A percentile compares a stretch with the other conserved stretches of the same genome.
phyloP scores from a whole-genome alignment of 37 sponge, comb jelly and placozoan species.

The Spongilla lacustris region DNA sequence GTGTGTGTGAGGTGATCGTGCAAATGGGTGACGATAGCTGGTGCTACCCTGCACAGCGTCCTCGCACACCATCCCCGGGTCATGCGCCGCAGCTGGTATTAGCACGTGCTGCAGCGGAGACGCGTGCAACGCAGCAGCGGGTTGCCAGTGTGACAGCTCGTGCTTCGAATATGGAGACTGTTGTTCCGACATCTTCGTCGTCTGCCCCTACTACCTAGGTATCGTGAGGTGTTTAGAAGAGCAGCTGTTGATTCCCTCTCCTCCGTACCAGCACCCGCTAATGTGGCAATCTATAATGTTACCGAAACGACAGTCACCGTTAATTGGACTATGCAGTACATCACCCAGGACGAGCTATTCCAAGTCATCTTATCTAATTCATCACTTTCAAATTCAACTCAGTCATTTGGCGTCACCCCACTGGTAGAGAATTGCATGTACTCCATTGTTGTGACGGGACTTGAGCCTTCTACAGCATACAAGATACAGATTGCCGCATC shows the following conservation, averaged over 20 bases:
- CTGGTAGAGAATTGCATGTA: neutral
- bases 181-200: conserved; percentile 26
- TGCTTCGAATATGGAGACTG: conserved; percentile 50
- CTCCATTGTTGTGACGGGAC: neutral
- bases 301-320: neutral
- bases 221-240: neutral
- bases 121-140: neutral
- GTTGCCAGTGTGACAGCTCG: conserved; percentile 51
- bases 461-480: neutral
- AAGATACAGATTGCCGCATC: neutral
- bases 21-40: neutral
- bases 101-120: conserved; percentile 26
- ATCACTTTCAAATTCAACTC: neutral
- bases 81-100: conserved; percentile 37
- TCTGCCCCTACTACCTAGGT: conserved; percentile 23
- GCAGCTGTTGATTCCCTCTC: neutral
- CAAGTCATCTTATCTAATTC: neutral
- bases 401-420: neutral
- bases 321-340: neutral
- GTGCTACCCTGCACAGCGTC: neutral
- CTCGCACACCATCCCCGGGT: conserved; percentile 5
- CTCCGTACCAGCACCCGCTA: neutral
- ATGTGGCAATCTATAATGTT: neutral
- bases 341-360: neutral
- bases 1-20: neutral